Evolutionary conservation across 2,888 invertebrate species (phyloP).

Genomic region (Mactromeris polynyma): DNA sequence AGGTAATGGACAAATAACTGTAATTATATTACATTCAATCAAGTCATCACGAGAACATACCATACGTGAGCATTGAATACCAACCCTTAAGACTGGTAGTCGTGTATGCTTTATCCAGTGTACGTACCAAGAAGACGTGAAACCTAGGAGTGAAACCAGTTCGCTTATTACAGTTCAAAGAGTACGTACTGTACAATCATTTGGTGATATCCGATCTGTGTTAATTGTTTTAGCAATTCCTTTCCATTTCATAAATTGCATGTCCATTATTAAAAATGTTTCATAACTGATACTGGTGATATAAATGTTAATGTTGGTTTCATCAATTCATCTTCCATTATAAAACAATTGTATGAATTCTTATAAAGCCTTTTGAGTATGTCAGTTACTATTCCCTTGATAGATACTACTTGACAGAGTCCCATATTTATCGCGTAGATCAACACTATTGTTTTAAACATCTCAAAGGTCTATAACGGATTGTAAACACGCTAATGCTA

Average conservation of each 20-base stretch:
- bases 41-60: too few relatives aligned
- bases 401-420: not conserved
- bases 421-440: not conserved
- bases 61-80: too few relatives aligned
- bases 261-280: not conserved
- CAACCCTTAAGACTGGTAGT: too few relatives aligned
- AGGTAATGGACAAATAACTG: too few relatives aligned
- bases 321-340: not conserved
- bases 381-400: not conserved
- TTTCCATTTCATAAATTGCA: not conserved
- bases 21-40: too few relatives aligned
- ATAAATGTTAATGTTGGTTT: not conserved
- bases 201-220: not conserved
- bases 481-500: not conserved
- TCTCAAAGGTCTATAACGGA: not conserved
- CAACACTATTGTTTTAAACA: not conserved
- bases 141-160: too few relatives aligned
- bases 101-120: too few relatives aligned
- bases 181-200: too few relatives aligned
- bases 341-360: not conserved
- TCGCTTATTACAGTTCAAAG: too few relatives aligned
- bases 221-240: not conserved
- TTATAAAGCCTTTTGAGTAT: not conserved
- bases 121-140: too few relatives aligned
- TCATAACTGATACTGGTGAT: not conserved